Percentiles rank a stretch among this genome's conserved stretches.
phyloP scores from a whole-genome alignment of 2,888 invertebrate genomes.

The Rhorus exstirpatorius region DNA sequence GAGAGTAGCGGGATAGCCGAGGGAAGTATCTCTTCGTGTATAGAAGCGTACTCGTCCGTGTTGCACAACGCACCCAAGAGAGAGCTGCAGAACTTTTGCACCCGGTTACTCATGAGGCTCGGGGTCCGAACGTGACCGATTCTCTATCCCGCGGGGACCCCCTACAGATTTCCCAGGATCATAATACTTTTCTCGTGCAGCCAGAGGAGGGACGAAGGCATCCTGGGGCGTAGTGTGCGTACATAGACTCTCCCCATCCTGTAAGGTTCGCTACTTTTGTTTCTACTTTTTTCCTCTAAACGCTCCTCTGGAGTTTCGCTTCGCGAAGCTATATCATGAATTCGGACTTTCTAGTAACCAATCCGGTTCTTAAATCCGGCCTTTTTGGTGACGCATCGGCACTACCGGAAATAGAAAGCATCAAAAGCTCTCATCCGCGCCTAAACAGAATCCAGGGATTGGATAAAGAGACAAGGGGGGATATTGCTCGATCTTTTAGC shows the following conservation, averaged over 20 bases:
- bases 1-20: constrained; percentile 58
- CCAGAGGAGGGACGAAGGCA: constrained; percentile 31
- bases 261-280: constrained; percentile 47
- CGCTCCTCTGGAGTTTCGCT: not conserved
- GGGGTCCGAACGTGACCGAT: constrained; percentile 87
- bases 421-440: constrained; percentile 65
- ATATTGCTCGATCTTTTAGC: not conserved
- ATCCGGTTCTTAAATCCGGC: constrained; percentile 48
- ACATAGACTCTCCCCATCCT: constrained; percentile 8
- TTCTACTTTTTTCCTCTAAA: constrained; percentile 1
- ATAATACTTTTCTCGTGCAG: constrained; percentile 87
- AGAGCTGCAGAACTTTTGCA: constrained; percentile 78
- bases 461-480: constrained; percentile 48
- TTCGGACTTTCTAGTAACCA: constrained; percentile 59
- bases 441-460: constrained; percentile 74
- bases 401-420: constrained; percentile 78
- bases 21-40: constrained; percentile 59
- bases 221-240: constrained; percentile 20
- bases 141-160: constrained; percentile 87
- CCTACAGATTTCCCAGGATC: constrained; percentile 88
- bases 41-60: constrained; percentile 40
- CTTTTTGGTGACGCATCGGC: constrained; percentile 62
- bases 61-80: constrained; percentile 64
- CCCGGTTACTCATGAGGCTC: constrained; percentile 74
- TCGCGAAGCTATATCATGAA: constrained; percentile 38